Evolutionary conservation across 1,140 invertebrate species (phyloP).

Genomic region (Lepidurus couesii): DNA sequence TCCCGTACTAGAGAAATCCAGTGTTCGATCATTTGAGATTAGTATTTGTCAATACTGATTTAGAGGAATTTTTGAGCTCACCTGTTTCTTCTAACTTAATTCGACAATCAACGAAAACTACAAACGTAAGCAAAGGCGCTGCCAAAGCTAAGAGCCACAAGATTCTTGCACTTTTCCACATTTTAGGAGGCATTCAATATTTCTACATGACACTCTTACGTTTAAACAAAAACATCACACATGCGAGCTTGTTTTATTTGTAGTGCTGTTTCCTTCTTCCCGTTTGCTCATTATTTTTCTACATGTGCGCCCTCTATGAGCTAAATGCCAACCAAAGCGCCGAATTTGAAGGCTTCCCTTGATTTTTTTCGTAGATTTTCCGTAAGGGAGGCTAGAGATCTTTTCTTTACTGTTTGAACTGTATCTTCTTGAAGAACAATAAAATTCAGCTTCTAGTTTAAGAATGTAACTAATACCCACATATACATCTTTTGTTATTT

Average conservation of each 20-base stretch:
- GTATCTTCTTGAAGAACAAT: neutral
- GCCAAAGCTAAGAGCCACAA: neutral
- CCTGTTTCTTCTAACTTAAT: slow-evolving; percentile 2
- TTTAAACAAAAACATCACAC: neutral
- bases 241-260: slow-evolving; percentile 10
- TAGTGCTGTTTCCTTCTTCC: neutral
- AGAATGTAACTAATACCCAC: neutral
- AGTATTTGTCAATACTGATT: no score
- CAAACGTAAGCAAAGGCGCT: slow-evolving; percentile 8
- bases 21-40: no score
- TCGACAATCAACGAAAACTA: neutral
- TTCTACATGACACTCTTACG: neutral
- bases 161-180: slow-evolving; percentile 1
- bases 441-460: neutral
- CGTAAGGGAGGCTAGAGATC: no score
- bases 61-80: neutral
- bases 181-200: neutral
- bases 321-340: neutral
- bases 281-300: neutral
- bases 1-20: neutral
- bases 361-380: no score
- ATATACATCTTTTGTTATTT: slow-evolving; percentile 12
- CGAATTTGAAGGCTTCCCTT: no score
- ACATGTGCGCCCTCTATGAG: neutral
- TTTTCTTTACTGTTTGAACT: no score